phyloP scores from a whole-genome alignment of 2,113 vertebrate species.

The human region DNA sequence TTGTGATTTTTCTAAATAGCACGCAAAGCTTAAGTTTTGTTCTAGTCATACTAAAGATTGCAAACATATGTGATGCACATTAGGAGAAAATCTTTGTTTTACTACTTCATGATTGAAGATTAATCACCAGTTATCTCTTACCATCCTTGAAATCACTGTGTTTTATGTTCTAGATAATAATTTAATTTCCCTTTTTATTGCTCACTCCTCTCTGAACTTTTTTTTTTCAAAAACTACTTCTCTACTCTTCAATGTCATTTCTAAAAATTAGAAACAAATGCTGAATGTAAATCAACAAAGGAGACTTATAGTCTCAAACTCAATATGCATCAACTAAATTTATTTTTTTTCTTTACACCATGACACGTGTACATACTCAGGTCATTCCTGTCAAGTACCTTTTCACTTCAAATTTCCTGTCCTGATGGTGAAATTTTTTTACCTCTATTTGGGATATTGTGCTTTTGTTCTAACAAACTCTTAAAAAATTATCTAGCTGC shows the following conservation, averaged over 20 bases:
- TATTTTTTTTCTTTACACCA: not conserved
- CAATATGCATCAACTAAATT: not conserved
- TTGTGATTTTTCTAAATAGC: not conserved
- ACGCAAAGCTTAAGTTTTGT: not conserved
- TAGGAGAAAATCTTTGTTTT: not conserved
- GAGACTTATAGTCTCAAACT: not conserved
- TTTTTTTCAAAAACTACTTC: not conserved
- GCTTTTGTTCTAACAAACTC: not conserved
- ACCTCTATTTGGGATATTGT: not conserved
- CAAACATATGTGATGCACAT: not conserved
- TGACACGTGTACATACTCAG: not conserved
- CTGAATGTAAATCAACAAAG: not conserved
- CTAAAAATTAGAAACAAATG: not conserved
- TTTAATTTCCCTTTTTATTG: not conserved
- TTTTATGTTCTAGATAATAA: not conserved
- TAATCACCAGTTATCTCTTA: not conserved
- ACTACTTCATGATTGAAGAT: not conserved
- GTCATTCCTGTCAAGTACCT: not conserved
- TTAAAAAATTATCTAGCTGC: too few relatives aligned
- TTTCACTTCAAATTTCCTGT: not conserved
- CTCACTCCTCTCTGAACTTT: not conserved
- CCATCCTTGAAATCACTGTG: not conserved
- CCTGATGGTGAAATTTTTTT: not conserved
- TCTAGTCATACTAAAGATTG: not conserved
- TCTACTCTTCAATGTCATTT: not conserved